Base-by-base conservation (phyloP, 2,888 invertebrate genomes). In the Drosophila subquinaria region DNA sequence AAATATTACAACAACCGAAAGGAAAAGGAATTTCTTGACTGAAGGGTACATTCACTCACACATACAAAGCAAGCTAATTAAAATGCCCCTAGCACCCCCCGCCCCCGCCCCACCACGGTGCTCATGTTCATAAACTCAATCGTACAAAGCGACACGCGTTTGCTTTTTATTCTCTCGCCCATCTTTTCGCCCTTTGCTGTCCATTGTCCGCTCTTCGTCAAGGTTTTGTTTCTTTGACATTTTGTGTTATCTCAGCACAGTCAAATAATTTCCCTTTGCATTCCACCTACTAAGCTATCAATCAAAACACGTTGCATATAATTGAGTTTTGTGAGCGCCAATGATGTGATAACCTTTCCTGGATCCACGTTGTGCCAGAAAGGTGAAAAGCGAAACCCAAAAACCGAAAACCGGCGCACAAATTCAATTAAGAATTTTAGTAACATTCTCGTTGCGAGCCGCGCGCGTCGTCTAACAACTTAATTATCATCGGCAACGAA, bases 401-500 rank as follows among this genome's bases (percentile, higher is more conserved):
- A 45, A 47, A 47, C 20, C 45, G 45, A 45, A 68, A 73, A 73
- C 50, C 64, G 62, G 74, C 51, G 51, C 60, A 70, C 66, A 53
- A 88, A 76, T 82, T 79, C 64, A 82, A 82, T 82, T 88, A 82
- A 77, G 67, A 70, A 68, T 73, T 69, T 67, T 64, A 75, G 69
- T 71, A 69, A 72, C 69, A 79, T 69, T 81, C 76, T 69, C 61
- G 69, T 55, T 63, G 59, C 33, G 33, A 33, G n/a, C 9, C 33
- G 42, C 55, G 23, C 63, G 50, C 47, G 45, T n/a, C 42, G 64
- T 36, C 64, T 71, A 83, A 63, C 82, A 84, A 87, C 85, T 79
- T 82, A 88, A 84, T 88, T 84, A 79, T 79, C 69, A 53, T 69
- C 48, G 38, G 42, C 65, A 65, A 30, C 59, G 55, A 15, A 23